Evolutionary conservation across 1,140 invertebrate genomes (phyloP).

Genomic region (Plectrocnemia conspersa): DNA sequence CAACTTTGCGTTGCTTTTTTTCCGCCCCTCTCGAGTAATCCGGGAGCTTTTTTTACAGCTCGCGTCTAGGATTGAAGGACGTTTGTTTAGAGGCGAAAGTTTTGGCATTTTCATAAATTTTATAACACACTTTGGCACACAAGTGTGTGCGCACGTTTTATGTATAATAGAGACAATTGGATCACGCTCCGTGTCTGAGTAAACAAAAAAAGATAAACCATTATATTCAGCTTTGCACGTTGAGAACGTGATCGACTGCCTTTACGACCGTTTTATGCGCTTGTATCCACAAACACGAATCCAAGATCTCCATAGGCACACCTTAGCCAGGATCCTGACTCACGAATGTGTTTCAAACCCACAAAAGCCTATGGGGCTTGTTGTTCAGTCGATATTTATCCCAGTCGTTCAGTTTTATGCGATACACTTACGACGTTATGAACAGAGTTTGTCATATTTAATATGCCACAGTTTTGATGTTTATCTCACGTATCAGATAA

Average conservation of each 20-base stretch:
- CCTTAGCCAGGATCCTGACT: background rate
- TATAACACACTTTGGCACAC: background rate
- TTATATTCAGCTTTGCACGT: background rate
- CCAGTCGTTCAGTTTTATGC: slow-evolving; percentile 28
- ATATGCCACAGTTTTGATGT: background rate
- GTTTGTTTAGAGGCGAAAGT: background rate
- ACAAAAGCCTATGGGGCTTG: background rate
- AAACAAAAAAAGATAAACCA: background rate
- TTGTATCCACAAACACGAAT: background rate
- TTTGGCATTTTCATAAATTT: background rate
- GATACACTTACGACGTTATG: slow-evolving; percentile 20
- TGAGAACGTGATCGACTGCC: background rate
- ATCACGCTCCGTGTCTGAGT: no score
- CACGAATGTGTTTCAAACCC: background rate
- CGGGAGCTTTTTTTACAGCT: slow-evolving; percentile 1
- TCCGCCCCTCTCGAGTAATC: background rate
- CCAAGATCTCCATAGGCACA: background rate
- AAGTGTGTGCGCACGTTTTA: no score
- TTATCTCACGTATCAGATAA: no score
- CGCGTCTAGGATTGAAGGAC: background rate
- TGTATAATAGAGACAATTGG: no score
- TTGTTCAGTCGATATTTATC: slow-evolving; percentile 31
- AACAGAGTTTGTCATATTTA: slow-evolving; percentile 10
- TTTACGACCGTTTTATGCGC: background rate
- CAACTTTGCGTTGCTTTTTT: no score